Base-by-base conservation (phyloP, 2,113 vertebrate genomes). In the Tichodroma muraria region DNA sequence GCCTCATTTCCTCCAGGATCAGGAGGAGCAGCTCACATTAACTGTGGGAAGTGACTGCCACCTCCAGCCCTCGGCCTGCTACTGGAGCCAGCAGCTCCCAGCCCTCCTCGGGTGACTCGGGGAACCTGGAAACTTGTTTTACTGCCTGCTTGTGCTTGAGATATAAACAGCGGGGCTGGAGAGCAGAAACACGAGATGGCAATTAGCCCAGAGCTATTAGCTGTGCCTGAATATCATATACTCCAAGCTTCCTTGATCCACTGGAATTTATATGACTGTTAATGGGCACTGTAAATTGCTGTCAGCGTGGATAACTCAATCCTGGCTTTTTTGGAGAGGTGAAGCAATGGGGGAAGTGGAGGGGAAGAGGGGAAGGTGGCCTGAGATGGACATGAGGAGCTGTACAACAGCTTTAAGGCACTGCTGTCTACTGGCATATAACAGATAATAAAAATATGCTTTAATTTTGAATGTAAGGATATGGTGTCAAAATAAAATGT, bases 131-230 rank as follows among this genome's bases (percentile, higher is more conserved):
- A 91, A 81, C 77, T 93, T 53, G 80, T 96, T 97, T 96, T 90
- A 90, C 89, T 61, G 40, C 90, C 91, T 54, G 28, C 82, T 79
- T 35, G 86, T 68, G 49, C 90, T 35, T 6, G 15, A 77, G 94
- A 94, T 53, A 28, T 90, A 90, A 97, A 96, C 97, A 80, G 69
- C 27, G 40, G n/a, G 81, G 80, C 88, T 90, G 2, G 15, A 57
- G 85, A 69, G 78, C 85, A 93, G 95, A 66, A 97, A 95, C 92
- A 88, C 49, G 94, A 89, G 77, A 89, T 95, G 97, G 97, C 97
- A 76, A 92, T 37, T 79, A 94, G 97, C 97, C 96, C 84, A 84
- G 97, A 95, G 93, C 90, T 96, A 96, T 97, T 97, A 97, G 96
- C 90, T 24, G 37, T 11, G 92, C 94, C 96, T 96, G 80, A 88